These are phyloP conservation scores for Myotis pilosus DNA, from an alignment of 2,797 vertebrate genomes.

Conservation along the genomic window DNA sequence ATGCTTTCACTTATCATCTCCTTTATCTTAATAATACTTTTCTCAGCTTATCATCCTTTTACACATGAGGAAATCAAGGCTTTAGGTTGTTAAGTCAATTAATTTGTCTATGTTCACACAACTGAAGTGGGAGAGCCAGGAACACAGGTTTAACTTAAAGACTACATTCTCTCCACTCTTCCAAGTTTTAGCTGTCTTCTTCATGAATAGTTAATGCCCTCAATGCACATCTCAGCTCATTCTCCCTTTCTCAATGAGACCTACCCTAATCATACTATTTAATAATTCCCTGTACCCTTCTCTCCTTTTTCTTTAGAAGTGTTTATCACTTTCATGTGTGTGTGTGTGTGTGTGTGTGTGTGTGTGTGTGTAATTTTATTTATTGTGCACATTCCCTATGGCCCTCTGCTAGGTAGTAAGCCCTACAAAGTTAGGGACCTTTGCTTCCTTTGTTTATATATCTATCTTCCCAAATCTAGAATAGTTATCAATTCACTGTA, in stretches of 20 bases:
- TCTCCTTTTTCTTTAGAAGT: neutral
- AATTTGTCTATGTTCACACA: slow-evolving; percentile 50
- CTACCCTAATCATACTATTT: neutral
- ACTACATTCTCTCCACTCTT: neutral
- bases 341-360: no score
- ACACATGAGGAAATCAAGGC: slow-evolving; percentile 39
- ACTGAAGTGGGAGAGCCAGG: slow-evolving; percentile 2
- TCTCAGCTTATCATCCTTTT: slow-evolving; percentile 28
- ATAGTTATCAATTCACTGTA: neutral
- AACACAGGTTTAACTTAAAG: slow-evolving; percentile 29
- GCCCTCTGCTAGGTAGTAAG: neutral
- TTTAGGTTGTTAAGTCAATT: slow-evolving; percentile 45
- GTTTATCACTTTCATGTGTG: neutral
- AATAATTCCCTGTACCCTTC: neutral
- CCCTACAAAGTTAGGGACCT: neutral
- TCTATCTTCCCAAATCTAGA: neutral
- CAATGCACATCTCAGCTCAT: neutral
- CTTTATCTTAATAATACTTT: slow-evolving; percentile 59
- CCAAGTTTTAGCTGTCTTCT: neutral
- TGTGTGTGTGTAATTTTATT: neutral
- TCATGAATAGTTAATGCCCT: neutral
- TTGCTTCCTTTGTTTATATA: slow-evolving; percentile 3
- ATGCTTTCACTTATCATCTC: slow-evolving; percentile 20
- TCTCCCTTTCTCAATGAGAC: neutral
- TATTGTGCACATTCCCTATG: neutral